Base-by-base conservation (phyloP, 2,888 invertebrate species). In the Ochropleura leucogaster region DNA sequence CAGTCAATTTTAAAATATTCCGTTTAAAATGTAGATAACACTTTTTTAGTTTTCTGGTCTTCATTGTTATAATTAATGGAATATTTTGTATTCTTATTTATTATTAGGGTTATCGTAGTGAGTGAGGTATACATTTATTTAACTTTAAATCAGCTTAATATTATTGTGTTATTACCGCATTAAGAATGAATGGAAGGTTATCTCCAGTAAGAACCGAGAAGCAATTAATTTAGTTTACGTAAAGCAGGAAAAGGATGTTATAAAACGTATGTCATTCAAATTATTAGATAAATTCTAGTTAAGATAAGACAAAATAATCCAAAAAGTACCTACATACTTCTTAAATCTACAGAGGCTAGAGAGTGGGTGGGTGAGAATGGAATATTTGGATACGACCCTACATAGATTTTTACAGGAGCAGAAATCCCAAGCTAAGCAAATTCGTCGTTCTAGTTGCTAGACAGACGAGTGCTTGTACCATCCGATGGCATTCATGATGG, bases 71-170 rank as follows among this genome's bases (percentile, higher is more conserved):
- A 66, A 62, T 30, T 30, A 30, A 74, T 67, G 59, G 66, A 78
- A 82, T 82, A 74, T 78, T 30, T 82, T 78, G 66, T 55, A 60
- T 51, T 47, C 9, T 14, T 51, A 46, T 16, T 18, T 16, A 77
- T 53, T 71, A n/a, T 20, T 18, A 77, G n/a, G 70, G 63, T 74
- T 82, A 79, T 79, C 83, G 40, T 64, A 63, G 3, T 30, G 42
- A 49, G 62, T 59, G 30, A 51, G 40, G 30, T 30, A 57, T 0
- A 1, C 20, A 20, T 0, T 8, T n/a, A n/a, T 10, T 46, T 68
- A 16, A 4, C n/a, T 60, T 44, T 51, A 42, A 16, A 65, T 49
- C 51, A 68, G 40, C 30, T 12, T 73, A 40, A 4, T 74, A 8
- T 10, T 16, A 53, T 40, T 30, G 42, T 71, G 46, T 72, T 74